Base-by-base conservation (phyloP, 2,888 invertebrate species). In the Hyppa rectilinea region DNA sequence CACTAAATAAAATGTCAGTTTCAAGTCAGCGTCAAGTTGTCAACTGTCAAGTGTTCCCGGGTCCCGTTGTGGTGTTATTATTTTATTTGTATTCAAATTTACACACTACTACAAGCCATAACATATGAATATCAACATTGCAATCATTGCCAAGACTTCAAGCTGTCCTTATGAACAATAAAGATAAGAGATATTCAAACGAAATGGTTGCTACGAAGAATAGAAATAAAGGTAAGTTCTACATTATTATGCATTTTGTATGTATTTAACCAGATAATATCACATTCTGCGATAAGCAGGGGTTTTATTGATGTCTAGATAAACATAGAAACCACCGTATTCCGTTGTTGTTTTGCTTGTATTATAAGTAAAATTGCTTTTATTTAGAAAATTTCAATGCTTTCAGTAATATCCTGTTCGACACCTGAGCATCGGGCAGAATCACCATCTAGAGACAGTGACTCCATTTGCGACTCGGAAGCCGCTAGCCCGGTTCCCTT, bases 401-500 rank as follows among this genome's bases (percentile, higher is more conserved):
- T 80, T 95, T 74, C 90, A 96, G 96, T 93, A 52, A 64, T 91
- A 76, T 87, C 92, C 17, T 95, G 96, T 85, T 95, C 96, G 14
- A 96, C 96, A 17, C 95, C 95, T 20, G 94, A 94, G 81, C 92
- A 90, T 68, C 85, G 87, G 29, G 81, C 88, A 20, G 93, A 94
- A 36, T 95, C 96, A 2, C 95, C 96, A 12, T 93, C 94, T 10
- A 89, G 93, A 67, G 95, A 95, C 61, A 95, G 95, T 83, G 95
- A 95, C 79, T 95, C 95, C 7, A 82, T 94, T 47, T 93, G 88
- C 81, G 94, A 92, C 75, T 96, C 96, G 0, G 96, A 95, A 59
- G 90, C 93, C 20, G 92, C 92, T 1, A 96, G 96, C 76, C 96
- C 96, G 6, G 95, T 96, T 0, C 96, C 95, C 12, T 96, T 96